Conservation (phyloP, 2,797 vertebrate genomes). For the Thalassophryne amazonica region DNA sequence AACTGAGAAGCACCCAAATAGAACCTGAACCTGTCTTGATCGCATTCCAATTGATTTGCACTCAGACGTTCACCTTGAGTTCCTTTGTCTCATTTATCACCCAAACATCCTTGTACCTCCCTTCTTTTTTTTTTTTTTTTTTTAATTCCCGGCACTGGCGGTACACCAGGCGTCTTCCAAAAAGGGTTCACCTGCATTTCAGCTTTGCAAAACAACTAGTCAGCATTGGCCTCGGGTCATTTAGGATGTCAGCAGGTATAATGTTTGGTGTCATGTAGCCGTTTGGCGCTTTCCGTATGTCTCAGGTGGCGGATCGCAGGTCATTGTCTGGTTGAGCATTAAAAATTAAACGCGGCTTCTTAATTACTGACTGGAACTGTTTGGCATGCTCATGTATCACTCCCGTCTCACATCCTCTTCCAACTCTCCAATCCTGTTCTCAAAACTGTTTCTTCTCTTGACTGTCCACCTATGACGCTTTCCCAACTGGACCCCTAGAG, state of each 20-base stretch:
- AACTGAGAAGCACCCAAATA: slow-evolving; percentile 53
- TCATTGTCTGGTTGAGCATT: slow-evolving; percentile 57
- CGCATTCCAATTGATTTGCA: slow-evolving; percentile 57
- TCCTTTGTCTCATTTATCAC: slow-evolving; percentile 53
- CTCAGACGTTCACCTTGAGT: slow-evolving; percentile 55
- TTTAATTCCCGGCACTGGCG: slow-evolving; percentile 22
- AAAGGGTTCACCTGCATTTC: not conserved
- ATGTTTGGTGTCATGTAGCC: slow-evolving; percentile 37
- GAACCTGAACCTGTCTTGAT: slow-evolving; percentile 53
- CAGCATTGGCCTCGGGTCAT: slow-evolving; percentile 12
- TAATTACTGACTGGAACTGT: slow-evolving; percentile 65
- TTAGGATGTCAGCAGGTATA: slow-evolving; percentile 25
- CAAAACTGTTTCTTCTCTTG: slow-evolving; percentile 27
- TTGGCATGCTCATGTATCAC: slow-evolving; percentile 34
- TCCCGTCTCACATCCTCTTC: slow-evolving; percentile 9
- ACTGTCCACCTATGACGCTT: slow-evolving; percentile 55
- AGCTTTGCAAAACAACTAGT: not conserved
- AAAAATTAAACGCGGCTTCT: slow-evolving; percentile 68
- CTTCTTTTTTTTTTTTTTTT: slow-evolving; percentile 26
- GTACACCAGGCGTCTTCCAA: slow-evolving; percentile 13
- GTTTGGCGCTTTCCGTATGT: slow-evolving; percentile 33
- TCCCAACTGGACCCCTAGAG: slow-evolving; percentile 66
- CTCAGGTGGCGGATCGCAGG: slow-evolving; percentile 57
- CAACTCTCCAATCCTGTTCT: not conserved
- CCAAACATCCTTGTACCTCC: slow-evolving; percentile 16